These are phyloP conservation scores for Sinohyriopsis cumingii DNA, from an alignment of 2,888 invertebrate genomes.

Conservation along the genomic window DNA sequence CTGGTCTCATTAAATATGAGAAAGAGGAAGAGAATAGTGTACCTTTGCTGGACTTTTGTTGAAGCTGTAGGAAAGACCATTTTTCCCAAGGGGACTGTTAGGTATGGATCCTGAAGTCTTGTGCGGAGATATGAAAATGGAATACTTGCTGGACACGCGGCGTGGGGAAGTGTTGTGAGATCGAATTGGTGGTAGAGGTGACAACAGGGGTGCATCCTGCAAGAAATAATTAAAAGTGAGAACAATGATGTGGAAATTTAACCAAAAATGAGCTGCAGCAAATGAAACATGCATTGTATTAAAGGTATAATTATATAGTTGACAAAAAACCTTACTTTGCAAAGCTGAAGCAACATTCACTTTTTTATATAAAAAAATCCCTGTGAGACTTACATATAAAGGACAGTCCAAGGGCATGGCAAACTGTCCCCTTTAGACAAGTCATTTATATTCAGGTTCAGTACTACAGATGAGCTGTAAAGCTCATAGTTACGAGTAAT, in stretches of 20 bases:
- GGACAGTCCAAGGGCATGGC: too few species aligned
- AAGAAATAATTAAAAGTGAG: slow-evolving; percentile 1
- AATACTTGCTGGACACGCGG: slow-evolving; percentile 76
- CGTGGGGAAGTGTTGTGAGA: slow-evolving; percentile 77
- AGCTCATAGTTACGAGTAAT: too few species aligned
- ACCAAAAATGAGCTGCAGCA: neutral
- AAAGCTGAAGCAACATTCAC: too few species aligned
- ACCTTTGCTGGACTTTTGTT: slow-evolving; percentile 91
- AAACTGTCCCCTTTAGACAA: too few species aligned
- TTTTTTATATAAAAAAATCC: too few species aligned
- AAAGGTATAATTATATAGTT: too few species aligned
- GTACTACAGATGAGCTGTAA: too few species aligned
- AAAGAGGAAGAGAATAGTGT: slow-evolving; percentile 36
- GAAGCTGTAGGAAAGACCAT: slow-evolving; percentile 82
- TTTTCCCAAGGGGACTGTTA: slow-evolving; percentile 35
- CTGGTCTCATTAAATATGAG: neutral
- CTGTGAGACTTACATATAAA: too few species aligned
- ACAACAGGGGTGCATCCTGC: slow-evolving; percentile 76
- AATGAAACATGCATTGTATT: too few species aligned
- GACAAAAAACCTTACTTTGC: too few species aligned
- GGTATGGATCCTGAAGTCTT: slow-evolving; percentile 69
- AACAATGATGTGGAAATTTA: neutral
- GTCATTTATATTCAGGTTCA: too few species aligned
- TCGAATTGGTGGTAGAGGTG: slow-evolving; percentile 82
- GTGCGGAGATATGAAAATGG: slow-evolving; percentile 76